phyloP scores from a whole-genome alignment of 2,797 vertebrate genomes.

The Glossophaga mutica region DNA sequence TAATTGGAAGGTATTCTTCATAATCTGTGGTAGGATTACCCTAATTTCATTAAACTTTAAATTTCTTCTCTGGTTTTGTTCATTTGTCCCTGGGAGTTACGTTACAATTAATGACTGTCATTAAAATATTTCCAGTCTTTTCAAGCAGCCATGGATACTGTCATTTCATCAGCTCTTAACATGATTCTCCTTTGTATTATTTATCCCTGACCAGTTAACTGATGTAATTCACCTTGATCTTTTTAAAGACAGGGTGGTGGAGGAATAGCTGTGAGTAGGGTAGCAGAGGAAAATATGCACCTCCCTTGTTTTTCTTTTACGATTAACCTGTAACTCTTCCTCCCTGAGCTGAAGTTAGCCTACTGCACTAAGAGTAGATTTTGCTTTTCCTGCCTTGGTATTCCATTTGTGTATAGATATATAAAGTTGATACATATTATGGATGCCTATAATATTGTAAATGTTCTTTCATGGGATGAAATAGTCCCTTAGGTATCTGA shows the following conservation, averaged over 20 bases:
- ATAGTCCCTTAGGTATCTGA: neutral
- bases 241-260: neutral
- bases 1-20: neutral
- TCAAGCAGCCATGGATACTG: neutral
- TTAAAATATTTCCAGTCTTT: neutral
- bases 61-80: conserved; percentile 27
- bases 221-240: neutral
- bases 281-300: neutral
- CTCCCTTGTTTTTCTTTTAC: neutral
- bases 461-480: neutral
- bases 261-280: neutral
- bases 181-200: neutral
- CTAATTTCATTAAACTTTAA: neutral
- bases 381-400: neutral
- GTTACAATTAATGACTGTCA: neutral
- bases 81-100: neutral
- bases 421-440: neutral
- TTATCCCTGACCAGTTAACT: neutral
- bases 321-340: neutral
- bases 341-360: neutral
- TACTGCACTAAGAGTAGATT: neutral
- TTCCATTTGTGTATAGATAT: neutral
- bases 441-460: conserved; percentile 28
- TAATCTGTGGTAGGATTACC: neutral
- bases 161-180: neutral